Percentiles rank a stretch among this genome's conserved stretches.
These are phyloP conservation scores for Acanthochromis polyacanthus DNA, from an alignment of 2,113 vertebrate species.

Conservation along the genomic window DNA sequence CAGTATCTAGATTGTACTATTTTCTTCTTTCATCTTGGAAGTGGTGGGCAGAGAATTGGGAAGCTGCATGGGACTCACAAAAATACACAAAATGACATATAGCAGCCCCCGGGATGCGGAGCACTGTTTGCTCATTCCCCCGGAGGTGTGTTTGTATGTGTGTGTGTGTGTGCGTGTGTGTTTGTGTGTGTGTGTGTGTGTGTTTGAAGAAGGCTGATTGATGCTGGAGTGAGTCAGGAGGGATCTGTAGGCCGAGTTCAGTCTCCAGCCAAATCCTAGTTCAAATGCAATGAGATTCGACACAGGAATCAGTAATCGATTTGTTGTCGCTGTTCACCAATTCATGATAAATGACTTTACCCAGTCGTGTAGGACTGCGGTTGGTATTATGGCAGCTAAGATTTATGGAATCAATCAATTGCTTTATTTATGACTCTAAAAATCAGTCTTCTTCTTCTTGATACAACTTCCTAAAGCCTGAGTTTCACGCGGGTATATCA, in stretches of 20 bases:
- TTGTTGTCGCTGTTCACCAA: constrained; percentile 63
- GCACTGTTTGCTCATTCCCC: constrained; percentile 43
- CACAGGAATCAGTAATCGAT: constrained; percentile 49
- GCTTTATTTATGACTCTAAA: constrained; percentile 59
- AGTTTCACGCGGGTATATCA: constrained; percentile 45
- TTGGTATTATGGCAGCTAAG: constrained; percentile 72
- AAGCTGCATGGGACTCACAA: constrained; percentile 49
- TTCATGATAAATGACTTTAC: constrained; percentile 63
- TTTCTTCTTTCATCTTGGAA: constrained; percentile 56
- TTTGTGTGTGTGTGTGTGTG: constrained; percentile 21
- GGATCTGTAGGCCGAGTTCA: constrained; percentile 32
- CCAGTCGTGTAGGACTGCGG: constrained; percentile 40
- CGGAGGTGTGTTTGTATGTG: constrained; percentile 29
- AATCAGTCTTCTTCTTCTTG: constrained; percentile 47
- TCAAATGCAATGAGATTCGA: constrained; percentile 64
- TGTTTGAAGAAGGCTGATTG: constrained; percentile 44
- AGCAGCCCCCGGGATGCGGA: constrained; percentile 30
- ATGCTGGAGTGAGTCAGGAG: constrained; percentile 38
- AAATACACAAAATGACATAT: constrained; percentile 52
- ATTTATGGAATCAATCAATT: constrained; percentile 64
- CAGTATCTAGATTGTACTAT: constrained; percentile 57
- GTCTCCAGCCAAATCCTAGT: constrained; percentile 52
- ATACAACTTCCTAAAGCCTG: constrained; percentile 32
- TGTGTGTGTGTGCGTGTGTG: constrained; percentile 15
- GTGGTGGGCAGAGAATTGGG: constrained; percentile 38